These are phyloP conservation scores for Nasonovia ribisnigri DNA, from an alignment of 2,888 invertebrate genomes.

Conservation along the genomic window DNA sequence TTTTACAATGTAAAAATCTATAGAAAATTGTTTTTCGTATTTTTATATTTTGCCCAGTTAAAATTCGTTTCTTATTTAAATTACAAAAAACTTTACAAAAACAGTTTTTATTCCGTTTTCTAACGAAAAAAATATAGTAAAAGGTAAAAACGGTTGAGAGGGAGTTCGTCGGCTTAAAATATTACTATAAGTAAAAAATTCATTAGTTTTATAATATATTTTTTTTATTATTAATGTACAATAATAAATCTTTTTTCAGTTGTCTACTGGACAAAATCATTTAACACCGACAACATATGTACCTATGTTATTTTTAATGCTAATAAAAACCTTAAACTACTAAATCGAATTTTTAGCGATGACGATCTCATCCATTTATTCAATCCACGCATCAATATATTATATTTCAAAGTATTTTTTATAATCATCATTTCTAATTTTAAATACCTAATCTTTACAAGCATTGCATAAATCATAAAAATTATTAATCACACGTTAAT, in stretches of 20 bases:
- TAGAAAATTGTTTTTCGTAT: not conserved
- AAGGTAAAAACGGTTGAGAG: not conserved
- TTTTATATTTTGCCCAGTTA: not conserved
- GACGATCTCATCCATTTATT: not conserved
- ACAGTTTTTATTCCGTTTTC: not conserved
- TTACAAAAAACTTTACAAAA: not conserved
- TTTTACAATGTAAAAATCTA: not conserved
- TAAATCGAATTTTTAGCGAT: not conserved
- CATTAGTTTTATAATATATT: not conserved
- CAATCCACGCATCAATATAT: not conserved
- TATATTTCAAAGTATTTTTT: not conserved
- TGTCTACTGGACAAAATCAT: not conserved
- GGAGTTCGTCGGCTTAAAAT: not conserved
- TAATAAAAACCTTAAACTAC: not conserved
- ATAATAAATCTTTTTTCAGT: not conserved
- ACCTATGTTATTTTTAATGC: not conserved
- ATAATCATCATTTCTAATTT: not conserved
- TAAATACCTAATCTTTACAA: not conserved
- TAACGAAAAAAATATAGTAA: not conserved
- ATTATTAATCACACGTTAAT: not conserved
- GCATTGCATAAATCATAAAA: not conserved
- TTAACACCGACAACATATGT: not conserved
- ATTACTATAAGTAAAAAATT: not conserved
- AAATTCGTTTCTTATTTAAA: not conserved
- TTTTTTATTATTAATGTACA: not conserved